These are phyloP conservation scores for Caenorhabditis remanei DNA, from an alignment of 1,140 invertebrate species.

Conservation along the genomic window DNA sequence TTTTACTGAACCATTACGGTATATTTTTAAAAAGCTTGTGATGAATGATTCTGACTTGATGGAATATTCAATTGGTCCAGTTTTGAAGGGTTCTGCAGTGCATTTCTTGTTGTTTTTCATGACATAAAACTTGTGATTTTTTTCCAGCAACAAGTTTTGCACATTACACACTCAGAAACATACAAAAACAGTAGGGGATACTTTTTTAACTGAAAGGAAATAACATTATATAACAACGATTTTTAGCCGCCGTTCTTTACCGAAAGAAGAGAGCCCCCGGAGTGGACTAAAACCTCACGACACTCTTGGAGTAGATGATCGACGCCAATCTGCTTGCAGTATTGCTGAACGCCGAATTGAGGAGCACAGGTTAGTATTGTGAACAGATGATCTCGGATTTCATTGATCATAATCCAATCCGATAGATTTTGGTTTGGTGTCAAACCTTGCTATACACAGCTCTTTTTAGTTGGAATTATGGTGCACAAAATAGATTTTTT, in stretches of 20 bases:
- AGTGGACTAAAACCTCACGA: conserved; percentile 41
- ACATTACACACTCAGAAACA: no score
- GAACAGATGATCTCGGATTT: background rate
- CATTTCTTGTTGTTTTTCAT: no score
- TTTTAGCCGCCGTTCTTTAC: conserved; percentile 2
- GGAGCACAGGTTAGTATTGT: background rate
- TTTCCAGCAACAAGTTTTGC: no score
- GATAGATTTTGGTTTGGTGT: background rate
- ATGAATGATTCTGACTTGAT: background rate
- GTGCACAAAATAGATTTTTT: no score
- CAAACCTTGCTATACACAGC: background rate
- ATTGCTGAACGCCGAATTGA: conserved; percentile 41
- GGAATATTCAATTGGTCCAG: no score
- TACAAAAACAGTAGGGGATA: no score
- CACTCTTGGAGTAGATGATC: conserved; percentile 15
- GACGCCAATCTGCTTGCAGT: conserved; percentile 41
- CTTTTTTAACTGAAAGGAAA: background rate
- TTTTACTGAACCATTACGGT: conserved; percentile 43
- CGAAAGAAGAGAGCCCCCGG: conserved; percentile 32
- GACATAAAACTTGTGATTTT: no score
- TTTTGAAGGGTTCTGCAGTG: no score
- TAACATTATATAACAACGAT: background rate
- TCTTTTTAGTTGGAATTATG: no score
- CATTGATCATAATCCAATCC: background rate
- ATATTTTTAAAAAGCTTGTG: background rate